These are phyloP conservation scores for Melanerpes aurifrons DNA, from an alignment of 2,113 vertebrate species.

Conservation along the genomic window DNA sequence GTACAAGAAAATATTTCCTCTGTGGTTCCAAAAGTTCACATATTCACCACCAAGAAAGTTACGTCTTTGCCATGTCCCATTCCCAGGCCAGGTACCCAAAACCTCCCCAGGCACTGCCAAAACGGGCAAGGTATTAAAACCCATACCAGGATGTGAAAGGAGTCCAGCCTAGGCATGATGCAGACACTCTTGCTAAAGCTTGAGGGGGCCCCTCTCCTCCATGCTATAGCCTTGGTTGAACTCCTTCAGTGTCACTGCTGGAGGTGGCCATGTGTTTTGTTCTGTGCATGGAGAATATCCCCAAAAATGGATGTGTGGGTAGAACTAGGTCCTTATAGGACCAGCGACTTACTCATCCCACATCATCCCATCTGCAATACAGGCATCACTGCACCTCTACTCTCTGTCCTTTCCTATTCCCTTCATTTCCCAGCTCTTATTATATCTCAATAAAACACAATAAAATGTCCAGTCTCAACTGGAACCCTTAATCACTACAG, in stretches of 20 bases:
- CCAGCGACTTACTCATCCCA: neutral
- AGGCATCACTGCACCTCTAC: neutral
- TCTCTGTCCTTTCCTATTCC: neutral
- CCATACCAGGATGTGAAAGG: neutral
- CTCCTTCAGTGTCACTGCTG: neutral
- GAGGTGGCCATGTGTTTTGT: neutral
- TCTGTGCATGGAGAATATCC: neutral
- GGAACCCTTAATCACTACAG: conserved; percentile 28
- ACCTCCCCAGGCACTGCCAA: rapidly evolving
- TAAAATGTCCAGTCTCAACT: conserved; percentile 7
- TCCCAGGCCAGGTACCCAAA: neutral
- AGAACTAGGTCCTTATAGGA: neutral
- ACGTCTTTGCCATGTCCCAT: neutral
- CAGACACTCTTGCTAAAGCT: neutral
- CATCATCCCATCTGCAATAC: neutral
- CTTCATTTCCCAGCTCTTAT: neutral
- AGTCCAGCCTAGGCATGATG: neutral
- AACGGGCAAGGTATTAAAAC: neutral
- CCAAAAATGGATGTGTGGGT: rapidly evolving
- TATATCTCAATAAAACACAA: neutral
- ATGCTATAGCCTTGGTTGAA: neutral
- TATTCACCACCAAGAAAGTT: neutral
- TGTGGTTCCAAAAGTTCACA: conserved; percentile 28
- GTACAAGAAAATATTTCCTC: conserved; percentile 48
- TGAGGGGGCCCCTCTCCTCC: neutral